Base-by-base conservation (phyloP, 2,888 invertebrate genomes). In the Agonopterix heracliana region DNA sequence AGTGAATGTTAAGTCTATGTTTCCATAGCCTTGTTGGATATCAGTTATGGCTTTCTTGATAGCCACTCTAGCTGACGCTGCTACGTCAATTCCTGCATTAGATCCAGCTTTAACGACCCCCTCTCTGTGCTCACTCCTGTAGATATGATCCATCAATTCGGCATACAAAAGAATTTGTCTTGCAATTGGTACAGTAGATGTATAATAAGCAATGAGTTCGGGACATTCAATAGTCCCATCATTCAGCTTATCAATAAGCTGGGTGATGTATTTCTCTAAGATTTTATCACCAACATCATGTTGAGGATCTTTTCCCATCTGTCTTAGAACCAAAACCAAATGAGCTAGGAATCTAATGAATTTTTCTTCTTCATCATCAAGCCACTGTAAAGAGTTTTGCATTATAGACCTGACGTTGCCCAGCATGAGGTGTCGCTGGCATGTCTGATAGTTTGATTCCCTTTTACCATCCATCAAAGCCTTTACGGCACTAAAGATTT, bases 351-450 rank as follows among this genome's bases (percentile, higher is more conserved):
- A 97, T 58, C 98, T 86, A 34, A 96, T 74, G 58, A 95, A 92
- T 61, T 90, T 74, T 43, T 84, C 84, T 41, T 84, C 85, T 17
- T 81, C 76, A 50, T 78, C 83, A 34, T 92, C 90, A 41, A 94
- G 71, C 93, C 94, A 94, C 9, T 82, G 79, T 45, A 92, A 89
- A 59, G 96, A 91, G 54, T 92, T 90, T 57, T 93, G 91, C 80
- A 97, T 90, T 47, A 98, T 85, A 44, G 92, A 88, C 10, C 91
- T 89, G n/a, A 94, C 86, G 67, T 96, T 93, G 58, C 96, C 95
- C 2, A 97, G 83, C 75, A 98, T 97, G 14, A 98, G 80, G 68
- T 93, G 92, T 60, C 96, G 95, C 74, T 98, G 97, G 51, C 97
- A 93, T 7, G 93, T 85, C 65, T 95, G 94, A 62, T 94, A 92